Evolutionary conservation across 2,797 vertebrate genomes (phyloP).

Genomic region (Propithecus deckenii): DNA sequence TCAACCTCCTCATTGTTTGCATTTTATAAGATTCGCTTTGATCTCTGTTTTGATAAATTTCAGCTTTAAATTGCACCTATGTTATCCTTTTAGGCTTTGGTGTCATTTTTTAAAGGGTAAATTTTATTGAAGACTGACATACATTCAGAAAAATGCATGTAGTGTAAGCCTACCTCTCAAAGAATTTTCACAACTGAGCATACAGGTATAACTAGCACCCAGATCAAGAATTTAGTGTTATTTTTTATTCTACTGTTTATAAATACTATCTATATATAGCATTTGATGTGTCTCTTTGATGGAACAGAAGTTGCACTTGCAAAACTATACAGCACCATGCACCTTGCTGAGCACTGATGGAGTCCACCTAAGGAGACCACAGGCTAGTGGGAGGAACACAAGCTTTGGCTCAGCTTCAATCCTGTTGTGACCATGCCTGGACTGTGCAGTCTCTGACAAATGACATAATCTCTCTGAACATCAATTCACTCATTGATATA

Average conservation of each 20-base stretch:
- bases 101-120: constrained; percentile 36
- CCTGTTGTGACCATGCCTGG: background rate
- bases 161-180: background rate
- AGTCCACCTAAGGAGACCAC: background rate
- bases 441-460: background rate
- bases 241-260: background rate
- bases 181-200: background rate
- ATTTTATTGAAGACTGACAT: background rate
- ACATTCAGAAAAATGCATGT: background rate
- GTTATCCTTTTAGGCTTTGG: background rate
- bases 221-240: background rate
- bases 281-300: background rate
- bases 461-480: constrained; percentile 22
- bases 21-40: background rate
- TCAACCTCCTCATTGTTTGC: background rate
- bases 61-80: background rate
- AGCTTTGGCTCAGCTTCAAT: background rate
- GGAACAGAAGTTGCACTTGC: background rate
- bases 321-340: background rate
- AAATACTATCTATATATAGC: background rate
- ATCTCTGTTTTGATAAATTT: background rate
- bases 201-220: background rate
- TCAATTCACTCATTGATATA: constrained; percentile 27
- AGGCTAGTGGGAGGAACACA: background rate
- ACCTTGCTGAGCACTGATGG: background rate